phyloP scores from a whole-genome alignment of 2,888 invertebrate species.

The Ametastegia equiseti region DNA sequence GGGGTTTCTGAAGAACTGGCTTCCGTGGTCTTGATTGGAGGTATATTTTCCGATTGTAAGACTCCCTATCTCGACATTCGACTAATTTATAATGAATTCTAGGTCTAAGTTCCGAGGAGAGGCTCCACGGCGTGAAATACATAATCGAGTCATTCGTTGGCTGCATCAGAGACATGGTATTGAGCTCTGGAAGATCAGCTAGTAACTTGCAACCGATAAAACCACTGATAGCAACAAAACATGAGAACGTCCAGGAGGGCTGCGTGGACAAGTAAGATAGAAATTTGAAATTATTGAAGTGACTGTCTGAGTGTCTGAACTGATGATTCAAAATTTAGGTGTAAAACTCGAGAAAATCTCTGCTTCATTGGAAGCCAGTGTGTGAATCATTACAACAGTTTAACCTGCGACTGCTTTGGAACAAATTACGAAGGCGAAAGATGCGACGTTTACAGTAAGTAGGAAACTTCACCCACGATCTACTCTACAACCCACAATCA shows the following conservation, averaged over 20 bases:
- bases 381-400: conserved; percentile 93
- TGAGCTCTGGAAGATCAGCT: conserved; percentile 91
- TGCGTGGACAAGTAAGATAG: conserved; percentile 85
- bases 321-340: conserved; percentile 74
- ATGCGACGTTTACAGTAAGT: conserved; percentile 94
- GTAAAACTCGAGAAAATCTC: conserved; percentile 87
- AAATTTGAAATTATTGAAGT: not conserved
- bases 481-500: not conserved
- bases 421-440: conserved; percentile 94
- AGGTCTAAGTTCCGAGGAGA: conserved; percentile 93
- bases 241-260: conserved; percentile 93
- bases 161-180: conserved; percentile 91
- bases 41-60: conserved; percentile 75
- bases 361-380: conserved; percentile 93
- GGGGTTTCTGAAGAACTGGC: conserved; percentile 91
- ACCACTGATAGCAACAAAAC: conserved; percentile 91
- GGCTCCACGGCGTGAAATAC: conserved; percentile 92
- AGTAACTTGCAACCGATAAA: conserved; percentile 89
- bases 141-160: conserved; percentile 96
- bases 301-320: not conserved
- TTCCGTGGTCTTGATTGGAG: conserved; percentile 93
- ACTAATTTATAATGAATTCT: too few relatives aligned
- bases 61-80: not conserved
- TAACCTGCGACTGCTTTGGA: conserved; percentile 95
- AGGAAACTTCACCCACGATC: conserved; percentile 24